Percentiles rank a stretch among this genome's conserved stretches.
Conservation (phyloP, 64 coral and sea anemone genomes). For the Montipora sp. region DNA sequence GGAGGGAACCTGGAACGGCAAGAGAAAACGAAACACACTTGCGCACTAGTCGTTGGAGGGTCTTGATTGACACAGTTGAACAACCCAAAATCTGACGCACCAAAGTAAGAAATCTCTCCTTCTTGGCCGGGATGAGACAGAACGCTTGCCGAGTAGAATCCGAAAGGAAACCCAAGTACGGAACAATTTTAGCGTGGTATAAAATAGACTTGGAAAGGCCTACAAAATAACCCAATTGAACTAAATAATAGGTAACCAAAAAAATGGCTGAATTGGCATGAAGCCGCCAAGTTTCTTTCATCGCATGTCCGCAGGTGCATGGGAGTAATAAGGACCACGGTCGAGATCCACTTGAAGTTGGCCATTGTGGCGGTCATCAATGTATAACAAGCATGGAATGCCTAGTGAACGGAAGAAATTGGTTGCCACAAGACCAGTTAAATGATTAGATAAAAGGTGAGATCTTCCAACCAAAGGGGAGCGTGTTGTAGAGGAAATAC, state of each 20-base stretch:
- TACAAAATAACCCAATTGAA: background rate
- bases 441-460: background rate
- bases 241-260: conserved; percentile 25
- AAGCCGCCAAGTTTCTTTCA: background rate
- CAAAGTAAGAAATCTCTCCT: background rate
- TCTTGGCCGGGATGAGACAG: background rate
- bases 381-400: background rate
- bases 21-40: background rate
- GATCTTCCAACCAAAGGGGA: background rate
- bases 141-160: conserved; percentile 40
- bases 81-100: background rate
- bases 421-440: background rate
- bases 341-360: background rate
- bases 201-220: conserved; percentile 14
- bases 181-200: background rate
- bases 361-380: background rate
- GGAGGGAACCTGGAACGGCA: background rate
- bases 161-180: conserved; percentile 14
- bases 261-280: conserved; percentile 27
- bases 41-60: background rate
- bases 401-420: background rate
- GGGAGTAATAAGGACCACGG: no score
- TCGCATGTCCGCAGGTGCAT: no score
- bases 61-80: background rate
- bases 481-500: conserved; percentile 3